phyloP scores from a whole-genome alignment of 2,888 invertebrate species.

The Steinernema scapterisci region DNA sequence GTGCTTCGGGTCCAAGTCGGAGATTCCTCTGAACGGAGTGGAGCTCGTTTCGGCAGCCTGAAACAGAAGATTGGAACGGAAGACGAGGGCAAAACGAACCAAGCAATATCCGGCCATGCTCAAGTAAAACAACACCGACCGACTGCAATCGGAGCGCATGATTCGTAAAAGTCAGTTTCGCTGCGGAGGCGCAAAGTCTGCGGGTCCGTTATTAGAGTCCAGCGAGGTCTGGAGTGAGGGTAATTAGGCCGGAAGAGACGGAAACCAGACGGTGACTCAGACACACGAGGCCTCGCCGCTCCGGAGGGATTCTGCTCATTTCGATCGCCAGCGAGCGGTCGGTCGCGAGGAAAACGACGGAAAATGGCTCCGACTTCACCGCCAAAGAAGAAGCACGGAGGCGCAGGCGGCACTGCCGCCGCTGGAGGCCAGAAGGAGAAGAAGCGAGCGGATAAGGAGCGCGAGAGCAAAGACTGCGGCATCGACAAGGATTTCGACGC shows the following conservation, averaged over 20 bases:
- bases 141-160: too few relatives aligned
- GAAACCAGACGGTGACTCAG: neutral
- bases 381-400: conserved; percentile 17
- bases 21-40: too few relatives aligned
- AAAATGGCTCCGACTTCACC: neutral
- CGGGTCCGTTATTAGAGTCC: neutral
- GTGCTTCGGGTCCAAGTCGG: too few relatives aligned
- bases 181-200: too few relatives aligned
- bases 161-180: too few relatives aligned
- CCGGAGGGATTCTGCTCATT: neutral
- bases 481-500: conserved; percentile 21
- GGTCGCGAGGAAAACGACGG: neutral
- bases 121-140: too few relatives aligned
- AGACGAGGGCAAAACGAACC: too few relatives aligned
- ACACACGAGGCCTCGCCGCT: neutral
- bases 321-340: neutral
- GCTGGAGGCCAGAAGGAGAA: conserved; percentile 9
- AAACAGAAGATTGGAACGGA: too few relatives aligned
- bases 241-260: too few relatives aligned
- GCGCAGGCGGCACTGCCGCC: neutral
- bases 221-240: neutral
- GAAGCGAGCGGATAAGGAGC: conserved; percentile 14
- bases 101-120: too few relatives aligned
- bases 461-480: conserved; percentile 12
- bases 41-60: too few relatives aligned